phyloP scores from a whole-genome alignment of 2,888 invertebrate genomes.

The Neria commutata region DNA sequence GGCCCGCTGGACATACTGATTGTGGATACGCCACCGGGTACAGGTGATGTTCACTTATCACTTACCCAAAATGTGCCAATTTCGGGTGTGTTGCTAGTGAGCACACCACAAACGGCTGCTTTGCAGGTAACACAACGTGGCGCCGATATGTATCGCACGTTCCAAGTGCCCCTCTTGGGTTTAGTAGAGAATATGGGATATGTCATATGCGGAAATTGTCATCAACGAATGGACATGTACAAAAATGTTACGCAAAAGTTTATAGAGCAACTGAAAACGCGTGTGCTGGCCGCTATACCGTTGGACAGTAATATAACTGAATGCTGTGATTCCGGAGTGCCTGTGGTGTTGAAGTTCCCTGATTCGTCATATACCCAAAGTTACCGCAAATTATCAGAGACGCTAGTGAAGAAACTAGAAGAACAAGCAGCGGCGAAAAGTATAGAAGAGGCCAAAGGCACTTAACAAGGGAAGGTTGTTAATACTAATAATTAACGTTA shows the following conservation, averaged over 20 bases:
- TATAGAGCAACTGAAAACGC: conserved; percentile 70
- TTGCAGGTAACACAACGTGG: conserved; percentile 85
- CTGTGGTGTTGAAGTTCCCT: conserved; percentile 51
- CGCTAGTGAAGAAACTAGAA: conserved; percentile 32
- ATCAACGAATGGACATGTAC: conserved; percentile 74
- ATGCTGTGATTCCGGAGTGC: conserved; percentile 56
- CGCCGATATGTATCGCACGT: conserved; percentile 84
- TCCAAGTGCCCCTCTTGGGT: conserved; percentile 84
- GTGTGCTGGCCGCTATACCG: conserved; percentile 69
- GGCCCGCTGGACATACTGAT: conserved; percentile 84
- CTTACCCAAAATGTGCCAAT: conserved; percentile 88
- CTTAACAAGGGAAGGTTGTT: too few species aligned
- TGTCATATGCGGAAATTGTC: conserved; percentile 78
- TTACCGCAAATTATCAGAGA: conserved; percentile 38
- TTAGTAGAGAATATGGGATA: conserved; percentile 90
- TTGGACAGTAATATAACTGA: conserved; percentile 54
- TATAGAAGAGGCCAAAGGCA: not conserved
- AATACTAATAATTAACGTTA: not conserved
- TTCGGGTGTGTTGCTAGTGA: conserved; percentile 86
- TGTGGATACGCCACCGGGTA: conserved; percentile 95
- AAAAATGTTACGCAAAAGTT: conserved; percentile 70
- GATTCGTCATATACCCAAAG: conserved; percentile 50
- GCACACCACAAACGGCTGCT: conserved; percentile 90
- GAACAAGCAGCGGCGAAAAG: not conserved
- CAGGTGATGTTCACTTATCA: conserved; percentile 93